Base-by-base conservation (phyloP, 2,113 vertebrate species). In the Lampris incognitus region DNA sequence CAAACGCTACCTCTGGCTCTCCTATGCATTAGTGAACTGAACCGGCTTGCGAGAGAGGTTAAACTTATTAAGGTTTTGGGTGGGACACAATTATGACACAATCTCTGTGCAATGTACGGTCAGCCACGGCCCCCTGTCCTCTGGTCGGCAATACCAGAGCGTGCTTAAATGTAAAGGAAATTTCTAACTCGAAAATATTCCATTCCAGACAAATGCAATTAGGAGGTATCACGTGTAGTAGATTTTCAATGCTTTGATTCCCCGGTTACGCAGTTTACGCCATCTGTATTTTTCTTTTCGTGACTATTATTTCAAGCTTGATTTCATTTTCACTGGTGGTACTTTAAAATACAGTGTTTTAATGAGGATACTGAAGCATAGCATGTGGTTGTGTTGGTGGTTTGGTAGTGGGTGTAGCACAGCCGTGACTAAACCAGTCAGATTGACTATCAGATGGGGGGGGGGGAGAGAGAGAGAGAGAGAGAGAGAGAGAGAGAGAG, bases 171-270 rank as follows among this genome's bases (percentile, higher is more conserved):
- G 89, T 79, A 38, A 60, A 88, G 89, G 89, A 94, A 94, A 93
- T 90, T 61, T 79, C 87, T 69, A 74, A 86, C 88, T 76, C 91
- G 82, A 88, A 91, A 90, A 92, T 87, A 89, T 52, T 13, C 76
- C 90, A 93, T 94, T 94, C 92, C 92, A 83, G 74, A 89, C 79
- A 91, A 92, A 94, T 85, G 76, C 48, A 89, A 94, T 94, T 92
- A 92, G 71, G 73, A 66, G 69, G 77, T 70, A 92, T 88, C 78
- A 67, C 74, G 76, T 84, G 77, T 59, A 75, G 72, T 61, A 69
- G 58, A 86, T 67, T 79, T 74, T 68, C 54, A 60, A 74, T 6
- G 61, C 83, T 89, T 88, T 90, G 89, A 92, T 90, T 87, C 72
- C 24, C 66, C 73, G 82, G 72, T 76, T 81, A 88, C 5, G 50